phyloP scores from a whole-genome alignment of 1,140 invertebrate species.

The Atta cephalotes region DNA sequence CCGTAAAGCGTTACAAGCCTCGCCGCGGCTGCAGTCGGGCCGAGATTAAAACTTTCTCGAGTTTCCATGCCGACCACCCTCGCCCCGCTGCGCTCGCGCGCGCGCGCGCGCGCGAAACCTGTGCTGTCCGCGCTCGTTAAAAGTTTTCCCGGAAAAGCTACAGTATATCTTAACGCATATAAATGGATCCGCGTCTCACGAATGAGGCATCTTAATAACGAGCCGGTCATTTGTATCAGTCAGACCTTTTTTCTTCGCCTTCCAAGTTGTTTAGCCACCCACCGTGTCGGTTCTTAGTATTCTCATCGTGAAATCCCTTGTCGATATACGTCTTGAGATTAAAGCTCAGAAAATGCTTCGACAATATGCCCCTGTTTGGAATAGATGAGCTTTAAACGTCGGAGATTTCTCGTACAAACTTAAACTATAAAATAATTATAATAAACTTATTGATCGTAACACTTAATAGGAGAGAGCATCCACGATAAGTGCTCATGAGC shows the following conservation, averaged over 20 bases:
- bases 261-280: slow-evolving; percentile 55
- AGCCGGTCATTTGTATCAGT: slow-evolving; percentile 69
- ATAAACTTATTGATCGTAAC: not conserved
- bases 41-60: slow-evolving; percentile 72
- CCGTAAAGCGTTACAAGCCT: slow-evolving; percentile 68
- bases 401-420: not conserved
- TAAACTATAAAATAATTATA: not conserved
- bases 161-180: slow-evolving; percentile 70
- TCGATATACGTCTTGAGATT: slow-evolving; percentile 28
- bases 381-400: not conserved
- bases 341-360: not conserved
- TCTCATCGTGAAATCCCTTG: not conserved
- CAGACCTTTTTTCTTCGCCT: slow-evolving; percentile 31
- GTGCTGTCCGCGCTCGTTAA: slow-evolving; percentile 68
- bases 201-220: slow-evolving; percentile 71
- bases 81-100: not conserved
- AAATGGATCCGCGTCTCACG: slow-evolving; percentile 66
- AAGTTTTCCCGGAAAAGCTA: slow-evolving; percentile 66
- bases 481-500: too few relatives aligned
- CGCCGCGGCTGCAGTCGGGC: slow-evolving; percentile 57
- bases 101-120: not conserved
- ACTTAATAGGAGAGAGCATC: not conserved
- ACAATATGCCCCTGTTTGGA: not conserved
- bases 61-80: slow-evolving; percentile 35
- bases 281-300: not conserved